phyloP scores from a whole-genome alignment of 1,140 invertebrate species.

The Pogonomyrmex barbatus region DNA sequence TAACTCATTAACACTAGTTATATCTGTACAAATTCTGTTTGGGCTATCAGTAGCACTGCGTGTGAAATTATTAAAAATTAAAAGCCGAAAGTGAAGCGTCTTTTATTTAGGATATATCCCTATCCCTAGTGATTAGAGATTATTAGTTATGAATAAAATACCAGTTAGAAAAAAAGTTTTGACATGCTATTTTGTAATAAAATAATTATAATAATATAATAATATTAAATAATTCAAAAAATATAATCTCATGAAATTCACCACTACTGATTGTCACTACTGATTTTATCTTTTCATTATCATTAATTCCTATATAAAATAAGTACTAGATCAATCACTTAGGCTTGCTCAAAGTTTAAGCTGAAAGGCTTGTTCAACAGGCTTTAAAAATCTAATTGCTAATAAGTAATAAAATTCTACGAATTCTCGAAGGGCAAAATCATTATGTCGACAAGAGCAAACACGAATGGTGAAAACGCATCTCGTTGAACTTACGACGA shows the following conservation, averaged over 20 bases:
- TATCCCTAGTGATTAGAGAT: neutral
- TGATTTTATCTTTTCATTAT: neutral
- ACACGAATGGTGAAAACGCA: conserved; percentile 25
- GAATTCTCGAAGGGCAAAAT: conserved; percentile 7
- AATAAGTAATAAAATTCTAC: conserved; percentile 11
- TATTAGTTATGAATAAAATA: neutral
- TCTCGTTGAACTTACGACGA: conserved; percentile 27
- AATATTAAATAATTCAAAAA: too few species aligned
- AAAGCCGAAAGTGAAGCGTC: neutral
- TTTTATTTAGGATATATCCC: neutral
- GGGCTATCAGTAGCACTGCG: conserved; percentile 35
- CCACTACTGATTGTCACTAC: neutral
- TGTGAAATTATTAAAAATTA: conserved; percentile 53
- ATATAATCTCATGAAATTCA: neutral
- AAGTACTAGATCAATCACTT: too few species aligned
- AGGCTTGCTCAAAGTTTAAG: neutral
- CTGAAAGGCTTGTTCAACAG: neutral
- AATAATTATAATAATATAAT: neutral
- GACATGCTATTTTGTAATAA: neutral
- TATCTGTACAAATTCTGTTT: conserved; percentile 48
- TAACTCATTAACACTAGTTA: conserved; percentile 39
- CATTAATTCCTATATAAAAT: neutral
- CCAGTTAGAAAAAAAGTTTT: neutral
- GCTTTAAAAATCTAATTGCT: conserved; percentile 9
- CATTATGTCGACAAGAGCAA: conserved; percentile 12